Conservation (phyloP, 1,140 invertebrate species). For the Piezodorus guildinii region DNA sequence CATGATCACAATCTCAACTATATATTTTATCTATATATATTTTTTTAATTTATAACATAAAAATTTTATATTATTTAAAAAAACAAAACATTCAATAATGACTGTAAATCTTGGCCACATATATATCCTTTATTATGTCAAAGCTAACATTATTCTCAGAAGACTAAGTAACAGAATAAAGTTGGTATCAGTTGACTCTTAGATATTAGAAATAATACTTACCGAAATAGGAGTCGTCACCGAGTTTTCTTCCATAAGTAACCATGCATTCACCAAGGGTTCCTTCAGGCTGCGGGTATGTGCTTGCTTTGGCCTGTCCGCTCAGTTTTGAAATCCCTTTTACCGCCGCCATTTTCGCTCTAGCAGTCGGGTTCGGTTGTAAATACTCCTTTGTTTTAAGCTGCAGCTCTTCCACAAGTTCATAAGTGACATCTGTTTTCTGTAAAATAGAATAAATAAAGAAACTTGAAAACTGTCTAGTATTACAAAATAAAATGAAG, state of each 20-base stretch:
- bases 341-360: slow-evolving; percentile 90
- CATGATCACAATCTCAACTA: no score
- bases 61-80: no score
- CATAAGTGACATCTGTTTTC: slow-evolving; percentile 94
- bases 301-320: slow-evolving; percentile 77
- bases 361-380: slow-evolving; percentile 93
- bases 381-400: slow-evolving; percentile 96
- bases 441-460: slow-evolving; percentile 37
- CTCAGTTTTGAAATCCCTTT: slow-evolving; percentile 82
- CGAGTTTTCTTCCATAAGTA: slow-evolving; percentile 88
- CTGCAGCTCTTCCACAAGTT: slow-evolving; percentile 90
- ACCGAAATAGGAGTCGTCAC: slow-evolving; percentile 90
- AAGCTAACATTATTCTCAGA: no score
- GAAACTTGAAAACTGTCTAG: background rate
- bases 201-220: slow-evolving; percentile 24
- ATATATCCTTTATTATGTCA: no score
- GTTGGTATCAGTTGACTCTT: no score
- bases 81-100: no score
- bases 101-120: no score
- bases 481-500: no score
- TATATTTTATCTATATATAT: no score
- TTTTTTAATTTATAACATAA: no score
- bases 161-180: no score
- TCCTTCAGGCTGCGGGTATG: slow-evolving; percentile 97
- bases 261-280: slow-evolving; percentile 94